These are phyloP conservation scores for Tapera naevia DNA, from an alignment of 2,797 vertebrate genomes.

Conservation along the genomic window DNA sequence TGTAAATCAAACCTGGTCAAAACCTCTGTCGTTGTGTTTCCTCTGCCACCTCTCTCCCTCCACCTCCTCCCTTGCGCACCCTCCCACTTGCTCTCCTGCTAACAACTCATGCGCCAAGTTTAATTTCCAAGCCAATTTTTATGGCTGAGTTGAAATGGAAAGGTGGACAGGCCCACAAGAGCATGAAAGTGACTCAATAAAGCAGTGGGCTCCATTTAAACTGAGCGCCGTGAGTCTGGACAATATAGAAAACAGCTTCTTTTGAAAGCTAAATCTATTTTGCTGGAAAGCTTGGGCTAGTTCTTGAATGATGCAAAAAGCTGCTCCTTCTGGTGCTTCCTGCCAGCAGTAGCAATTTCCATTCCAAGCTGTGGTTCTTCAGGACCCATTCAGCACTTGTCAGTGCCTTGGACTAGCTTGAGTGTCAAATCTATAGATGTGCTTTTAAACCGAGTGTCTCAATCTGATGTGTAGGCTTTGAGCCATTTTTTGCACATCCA, in stretches of 20 bases:
- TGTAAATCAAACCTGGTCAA: background rate
- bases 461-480: background rate
- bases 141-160: slow-evolving; percentile 22
- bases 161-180: background rate
- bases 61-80: background rate
- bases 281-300: background rate
- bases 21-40: background rate
- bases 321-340: background rate
- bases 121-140: slow-evolving; percentile 31
- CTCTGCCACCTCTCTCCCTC: background rate
- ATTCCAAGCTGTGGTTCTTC: background rate
- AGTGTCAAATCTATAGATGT: background rate
- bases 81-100: background rate
- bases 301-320: background rate
- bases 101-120: background rate
- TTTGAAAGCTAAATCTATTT: background rate
- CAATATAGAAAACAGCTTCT: background rate
- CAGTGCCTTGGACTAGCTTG: background rate
- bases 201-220: background rate
- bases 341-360: background rate
- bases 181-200: slow-evolving; percentile 28
- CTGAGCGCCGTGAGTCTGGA: background rate
- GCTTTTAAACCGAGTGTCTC: background rate
- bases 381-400: background rate
- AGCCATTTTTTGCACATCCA: background rate